Base-by-base conservation (phyloP, 1,140 invertebrate species). In the Chrysoperla carnea region DNA sequence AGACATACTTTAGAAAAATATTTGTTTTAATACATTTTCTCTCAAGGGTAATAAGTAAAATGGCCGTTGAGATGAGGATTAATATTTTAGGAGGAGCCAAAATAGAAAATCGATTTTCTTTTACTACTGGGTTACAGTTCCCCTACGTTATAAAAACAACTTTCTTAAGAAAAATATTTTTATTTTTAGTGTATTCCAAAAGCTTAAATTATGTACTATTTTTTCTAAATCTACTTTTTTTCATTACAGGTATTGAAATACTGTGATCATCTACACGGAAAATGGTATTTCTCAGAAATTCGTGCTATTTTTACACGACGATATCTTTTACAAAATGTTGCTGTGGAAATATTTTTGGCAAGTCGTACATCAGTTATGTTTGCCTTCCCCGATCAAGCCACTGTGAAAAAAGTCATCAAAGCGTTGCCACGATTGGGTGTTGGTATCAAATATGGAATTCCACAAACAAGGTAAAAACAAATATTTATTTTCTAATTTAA, bases 251-350 rank as follows among this genome's bases (percentile, higher is more conserved):
- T 95, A 23, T 63, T 98, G 44, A 89, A 90, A 55, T 98, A 98
- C 63, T 95, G 93, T 59, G 93, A 98, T 59, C 87, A 95, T 61
- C 70, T 97, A 4, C 94, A 98, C 62, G 93, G 93, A 49, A 94
- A 97, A 70, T 98, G 94, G 94, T 93, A 96, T 67, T 98, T 99
- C 68, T 91, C 87, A 42, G 95, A 99, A 67, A 90, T 99, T 39
- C 78, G 95, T 12, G 96, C 96, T 29, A 95, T 99, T 51, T 99
- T 99, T 68, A 91, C 92, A 3, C 72, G 96, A 6, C 75, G 92
- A 29, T 97, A 97, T 59, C 72, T 99, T 9, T 75, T 99, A 37
- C 94, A 99, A 63, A 97, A 95, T 67, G 81, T 91, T 35, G 92
- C 92, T 38, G 81, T 99, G 54, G 96, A 99, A 68, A 94, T 99